These are phyloP conservation scores for Geodia barretti DNA, from an alignment of 37 sponge, comb jelly and placozoan genomes.

Conservation along the genomic window DNA sequence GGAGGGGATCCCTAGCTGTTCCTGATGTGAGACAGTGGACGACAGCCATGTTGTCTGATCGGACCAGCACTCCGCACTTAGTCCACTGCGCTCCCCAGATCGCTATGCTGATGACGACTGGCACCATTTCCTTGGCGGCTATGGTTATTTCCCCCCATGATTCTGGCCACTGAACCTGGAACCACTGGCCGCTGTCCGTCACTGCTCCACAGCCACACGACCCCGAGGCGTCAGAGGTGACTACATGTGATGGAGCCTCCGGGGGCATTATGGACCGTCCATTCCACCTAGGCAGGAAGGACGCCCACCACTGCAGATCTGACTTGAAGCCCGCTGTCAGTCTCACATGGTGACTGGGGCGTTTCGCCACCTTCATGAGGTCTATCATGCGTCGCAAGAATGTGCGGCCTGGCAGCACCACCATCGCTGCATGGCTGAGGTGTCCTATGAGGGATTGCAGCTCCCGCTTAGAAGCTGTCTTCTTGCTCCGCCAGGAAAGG, in stretches of 20 bases:
- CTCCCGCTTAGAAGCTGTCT: constrained; percentile 17
- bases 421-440: constrained; percentile 37
- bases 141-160: not conserved
- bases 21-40: constrained; percentile 20
- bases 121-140: too few species aligned
- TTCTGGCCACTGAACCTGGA: constrained; percentile 24
- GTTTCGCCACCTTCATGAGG: not conserved
- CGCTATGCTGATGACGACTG: constrained; percentile 17
- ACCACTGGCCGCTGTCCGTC: constrained; percentile 17
- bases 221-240: constrained; percentile 34
- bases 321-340: constrained; percentile 41
- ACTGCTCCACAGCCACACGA: constrained; percentile 41
- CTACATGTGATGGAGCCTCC: too few species aligned
- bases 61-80: too few species aligned
- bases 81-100: constrained; percentile 10
- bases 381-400: constrained; percentile 39
- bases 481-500: constrained; percentile 4
- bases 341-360: constrained; percentile 16
- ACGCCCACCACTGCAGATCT: constrained; percentile 27
- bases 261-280: too few species aligned
- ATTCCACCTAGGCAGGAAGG: constrained; percentile 23
- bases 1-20: not conserved
- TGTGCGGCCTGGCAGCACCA: constrained; percentile 20
- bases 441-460: constrained; percentile 32
- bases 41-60: constrained; percentile 57